Evolutionary conservation across 2,888 invertebrate species (phyloP), one percentile per base, ranked within the genome.

Genomic region (Reticulitermes lucifugus): DNA sequence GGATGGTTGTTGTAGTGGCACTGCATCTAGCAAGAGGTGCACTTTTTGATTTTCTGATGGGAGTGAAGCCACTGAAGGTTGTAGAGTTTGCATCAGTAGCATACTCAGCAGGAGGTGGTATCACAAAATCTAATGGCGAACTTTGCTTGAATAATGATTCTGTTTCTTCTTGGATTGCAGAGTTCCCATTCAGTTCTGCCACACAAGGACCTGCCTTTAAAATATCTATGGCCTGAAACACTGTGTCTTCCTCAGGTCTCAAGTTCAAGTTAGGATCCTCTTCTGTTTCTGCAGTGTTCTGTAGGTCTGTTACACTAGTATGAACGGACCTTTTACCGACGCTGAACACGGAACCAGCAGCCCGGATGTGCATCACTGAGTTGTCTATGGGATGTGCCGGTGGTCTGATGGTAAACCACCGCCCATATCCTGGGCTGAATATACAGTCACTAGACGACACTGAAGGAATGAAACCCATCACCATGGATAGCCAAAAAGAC

Each of bases 301-400:
- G 75, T 46, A 87, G 79, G 85, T 87, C 87, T 41, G 86, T 83
- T 43, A 87, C 87, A 65, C 86, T 86, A 70, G 87, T 87, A 83
- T 85, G 84, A 83, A 87, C 86, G 41, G 88, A 85, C 65, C 84
- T 80, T 75, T 84, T 88, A 35, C 89, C 89, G 9, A 89, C 89
- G 84, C 89, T 88, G 86, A 89, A 90, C 83, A 90, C 88, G 82
- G 89, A 89, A 77, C 90, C 90, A 84, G 90, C 90, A 80, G 90
- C 90, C 59, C 90, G 89, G 86, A 90, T 90, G 87, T 89, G 89
- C 87, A 90, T 89, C 73, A 89, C 89, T 86, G 90, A 89, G 88
- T 90, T 90, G 89, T 90, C 90, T 85, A 90, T 89, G 55, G 89
- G 90, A 85, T 88, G 88, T 87, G 88, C 86, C 83, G 88, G 88